These are phyloP conservation scores for Coelinius sp. DNA, from an alignment of 2,888 invertebrate genomes.

Conservation along the genomic window DNA sequence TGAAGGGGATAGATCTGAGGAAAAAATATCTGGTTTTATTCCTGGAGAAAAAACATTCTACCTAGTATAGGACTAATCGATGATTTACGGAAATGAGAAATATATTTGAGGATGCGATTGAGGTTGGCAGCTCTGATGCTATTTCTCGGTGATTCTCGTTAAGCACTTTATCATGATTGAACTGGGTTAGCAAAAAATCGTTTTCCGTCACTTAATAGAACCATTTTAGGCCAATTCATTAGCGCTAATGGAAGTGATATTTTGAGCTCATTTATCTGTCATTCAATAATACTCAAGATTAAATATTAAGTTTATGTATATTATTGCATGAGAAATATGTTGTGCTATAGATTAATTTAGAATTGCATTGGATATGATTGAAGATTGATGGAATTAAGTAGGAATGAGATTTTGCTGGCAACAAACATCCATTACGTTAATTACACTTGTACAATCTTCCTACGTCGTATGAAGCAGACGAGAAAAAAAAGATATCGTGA, in stretches of 20 bases:
- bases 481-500: not conserved
- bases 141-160: conserved; percentile 17
- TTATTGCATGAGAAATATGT: no score
- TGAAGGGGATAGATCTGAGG: not conserved
- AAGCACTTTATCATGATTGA: conserved; percentile 36
- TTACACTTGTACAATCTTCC: not conserved
- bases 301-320: no score
- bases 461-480: not conserved
- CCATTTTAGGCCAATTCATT: not conserved
- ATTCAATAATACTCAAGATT: no score
- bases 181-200: conserved; percentile 29
- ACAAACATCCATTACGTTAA: not conserved
- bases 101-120: not conserved
- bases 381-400: not conserved
- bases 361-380: no score
- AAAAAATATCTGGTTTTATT: no score
- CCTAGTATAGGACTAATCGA: not conserved
- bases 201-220: not conserved
- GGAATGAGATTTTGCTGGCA: not conserved
- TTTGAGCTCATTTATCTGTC: not conserved
- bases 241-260: not conserved
- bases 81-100: conserved; percentile 7
- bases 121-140: conserved; percentile 1
- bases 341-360: not conserved
- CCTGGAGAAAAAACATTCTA: no score